Conservation (phyloP, 2,113 vertebrate genomes). For the Myrmophylax atrothorax region DNA sequence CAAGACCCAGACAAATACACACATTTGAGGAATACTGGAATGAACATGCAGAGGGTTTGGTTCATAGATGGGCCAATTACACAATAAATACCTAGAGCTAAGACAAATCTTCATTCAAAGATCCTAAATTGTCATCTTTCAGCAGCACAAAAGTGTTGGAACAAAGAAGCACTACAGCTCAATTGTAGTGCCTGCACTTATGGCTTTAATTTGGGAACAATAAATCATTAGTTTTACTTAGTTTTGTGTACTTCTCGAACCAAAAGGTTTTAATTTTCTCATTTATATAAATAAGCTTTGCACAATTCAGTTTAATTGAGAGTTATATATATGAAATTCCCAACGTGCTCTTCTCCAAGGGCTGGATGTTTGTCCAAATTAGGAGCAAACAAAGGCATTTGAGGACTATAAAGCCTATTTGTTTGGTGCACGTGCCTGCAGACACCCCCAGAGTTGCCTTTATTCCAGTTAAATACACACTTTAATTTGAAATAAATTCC, state of each 20-base stretch:
- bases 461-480: background rate
- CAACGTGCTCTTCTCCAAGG: conserved; percentile 22
- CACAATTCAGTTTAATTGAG: conserved; percentile 54
- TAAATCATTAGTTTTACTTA: conserved; percentile 66
- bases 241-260: conserved; percentile 35
- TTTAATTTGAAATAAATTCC: background rate
- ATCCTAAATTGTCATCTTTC: conserved; percentile 49
- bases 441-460: background rate
- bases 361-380: conserved; percentile 32
- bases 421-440: background rate
- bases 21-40: background rate
- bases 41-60: conserved; percentile 4
- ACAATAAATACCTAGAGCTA: background rate
- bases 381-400: conserved; percentile 32
- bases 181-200: background rate
- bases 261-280: conserved; percentile 66
- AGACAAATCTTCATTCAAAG: conserved; percentile 1
- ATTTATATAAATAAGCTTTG: conserved; percentile 65
- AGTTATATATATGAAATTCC: conserved; percentile 36
- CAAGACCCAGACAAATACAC: background rate
- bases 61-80: background rate
- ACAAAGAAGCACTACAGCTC: conserved; percentile 54
- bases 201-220: conserved; percentile 63
- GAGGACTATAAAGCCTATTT: conserved; percentile 9
- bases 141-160: conserved; percentile 25